These are phyloP conservation scores for Sorex maritimensis DNA, from an alignment of 2,797 vertebrate species.

Conservation along the genomic window DNA sequence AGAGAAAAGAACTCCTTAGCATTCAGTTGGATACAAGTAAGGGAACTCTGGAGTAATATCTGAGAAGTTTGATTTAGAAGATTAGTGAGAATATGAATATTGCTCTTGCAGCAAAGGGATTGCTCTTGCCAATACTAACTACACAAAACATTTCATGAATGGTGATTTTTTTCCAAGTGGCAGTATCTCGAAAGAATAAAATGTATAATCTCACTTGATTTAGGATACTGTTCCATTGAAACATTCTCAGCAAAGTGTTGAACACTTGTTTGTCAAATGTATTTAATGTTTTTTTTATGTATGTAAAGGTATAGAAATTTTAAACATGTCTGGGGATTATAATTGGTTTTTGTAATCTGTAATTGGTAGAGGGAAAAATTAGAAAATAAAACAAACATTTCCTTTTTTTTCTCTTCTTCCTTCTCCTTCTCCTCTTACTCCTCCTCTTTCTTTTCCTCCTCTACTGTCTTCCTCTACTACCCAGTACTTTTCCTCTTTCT, in stretches of 20 bases:
- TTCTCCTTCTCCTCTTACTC: too few relatives aligned
- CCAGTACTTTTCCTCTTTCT: too few relatives aligned
- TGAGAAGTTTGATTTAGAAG: constrained; percentile 79
- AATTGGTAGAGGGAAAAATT: not conserved
- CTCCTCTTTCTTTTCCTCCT: too few relatives aligned
- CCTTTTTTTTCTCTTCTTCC: not conserved
- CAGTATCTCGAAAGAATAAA: constrained; percentile 69
- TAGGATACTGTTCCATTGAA: constrained; percentile 40
- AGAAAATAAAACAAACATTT: not conserved
- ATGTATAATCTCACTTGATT: constrained; percentile 61
- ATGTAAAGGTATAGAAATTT: not conserved
- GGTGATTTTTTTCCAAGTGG: constrained; percentile 41
- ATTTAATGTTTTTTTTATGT: not conserved
- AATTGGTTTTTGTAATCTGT: not conserved
- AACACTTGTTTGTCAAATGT: constrained; percentile 18
- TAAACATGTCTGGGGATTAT: not conserved
- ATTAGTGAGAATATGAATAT: constrained; percentile 18
- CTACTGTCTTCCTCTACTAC: too few relatives aligned
- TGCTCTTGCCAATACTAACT: constrained; percentile 57
- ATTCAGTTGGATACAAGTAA: constrained; percentile 37
- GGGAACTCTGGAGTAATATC: constrained; percentile 72
- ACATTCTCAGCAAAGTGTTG: constrained; percentile 56
- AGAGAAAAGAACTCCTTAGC: constrained; percentile 20
- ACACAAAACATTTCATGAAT: constrained; percentile 17
- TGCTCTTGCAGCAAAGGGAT: constrained; percentile 59